Percentiles rank a stretch among this genome's conserved stretches.
phyloP scores from a whole-genome alignment of 1,140 invertebrate species.

The Coelopa frigida region DNA sequence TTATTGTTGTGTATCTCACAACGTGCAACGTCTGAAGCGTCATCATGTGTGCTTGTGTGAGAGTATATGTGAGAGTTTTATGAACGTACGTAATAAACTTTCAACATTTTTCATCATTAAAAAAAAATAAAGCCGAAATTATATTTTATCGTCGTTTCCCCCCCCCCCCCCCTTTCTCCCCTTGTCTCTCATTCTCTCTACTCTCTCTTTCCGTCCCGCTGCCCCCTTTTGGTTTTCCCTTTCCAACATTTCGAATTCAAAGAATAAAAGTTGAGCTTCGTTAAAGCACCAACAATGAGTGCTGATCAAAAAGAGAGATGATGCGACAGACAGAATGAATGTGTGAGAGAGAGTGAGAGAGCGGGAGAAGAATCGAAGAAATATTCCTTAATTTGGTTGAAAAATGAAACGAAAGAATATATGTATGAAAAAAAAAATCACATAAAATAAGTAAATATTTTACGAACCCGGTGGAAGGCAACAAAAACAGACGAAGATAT shows the following conservation, averaged over 20 bases:
- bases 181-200: no score
- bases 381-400: slow-evolving; percentile 40
- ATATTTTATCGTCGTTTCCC: slow-evolving; percentile 44
- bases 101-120: slow-evolving; percentile 45
- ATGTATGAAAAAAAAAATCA: neutral
- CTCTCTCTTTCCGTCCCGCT: no score
- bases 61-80: no score
- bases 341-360: neutral
- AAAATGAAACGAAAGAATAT: slow-evolving; percentile 16
- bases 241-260: no score
- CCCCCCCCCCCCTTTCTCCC: slow-evolving; percentile 28
- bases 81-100: slow-evolving; percentile 44
- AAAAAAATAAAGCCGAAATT: slow-evolving; percentile 45
- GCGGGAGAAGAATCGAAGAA: slow-evolving; percentile 20
- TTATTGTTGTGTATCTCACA: no score
- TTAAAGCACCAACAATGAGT: no score
- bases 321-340: neutral
- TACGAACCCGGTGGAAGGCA: no score
- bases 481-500: neutral
- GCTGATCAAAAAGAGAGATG: neutral
- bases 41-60: no score
- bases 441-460: slow-evolving; percentile 5
- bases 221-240: no score
- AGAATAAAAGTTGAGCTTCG: neutral
- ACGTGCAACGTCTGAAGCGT: no score